Evolutionary conservation across 2,113 vertebrate species (phyloP).

Genomic region (Sterna hirundo): DNA sequence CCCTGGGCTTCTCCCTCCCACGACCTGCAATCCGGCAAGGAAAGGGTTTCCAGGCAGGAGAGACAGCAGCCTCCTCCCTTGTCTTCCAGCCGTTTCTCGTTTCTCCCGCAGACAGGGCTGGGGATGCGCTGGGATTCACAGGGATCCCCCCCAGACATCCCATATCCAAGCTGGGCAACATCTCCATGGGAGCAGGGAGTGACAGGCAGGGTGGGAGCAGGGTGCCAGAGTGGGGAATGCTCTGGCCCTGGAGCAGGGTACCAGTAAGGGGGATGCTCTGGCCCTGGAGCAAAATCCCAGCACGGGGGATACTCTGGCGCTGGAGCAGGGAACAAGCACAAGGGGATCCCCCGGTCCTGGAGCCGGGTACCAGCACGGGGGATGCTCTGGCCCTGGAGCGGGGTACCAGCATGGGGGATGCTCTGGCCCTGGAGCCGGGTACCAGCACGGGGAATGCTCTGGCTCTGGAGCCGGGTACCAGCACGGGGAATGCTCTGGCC

Average conservation of each 20-base stretch:
- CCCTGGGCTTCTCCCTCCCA: background rate
- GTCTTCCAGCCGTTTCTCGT: background rate
- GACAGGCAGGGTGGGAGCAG: background rate
- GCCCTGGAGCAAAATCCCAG: background rate
- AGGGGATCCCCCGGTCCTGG: background rate
- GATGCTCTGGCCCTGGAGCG: background rate
- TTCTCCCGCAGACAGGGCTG: background rate
- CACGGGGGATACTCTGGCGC: accelerated
- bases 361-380: accelerated
- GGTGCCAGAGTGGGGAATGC: background rate
- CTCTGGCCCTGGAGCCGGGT: background rate
- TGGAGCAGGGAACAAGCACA: background rate
- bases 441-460: background rate
- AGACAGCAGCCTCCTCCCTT: background rate
- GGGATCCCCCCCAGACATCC: background rate
- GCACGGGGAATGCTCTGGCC: background rate
- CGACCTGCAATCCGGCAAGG: background rate
- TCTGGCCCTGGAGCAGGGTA: background rate
- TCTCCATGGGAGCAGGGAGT: background rate
- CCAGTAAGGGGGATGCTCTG: background rate
- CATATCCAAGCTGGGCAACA: background rate
- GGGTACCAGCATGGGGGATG: background rate
- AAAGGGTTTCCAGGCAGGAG: background rate
- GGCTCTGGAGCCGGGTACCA: background rate
- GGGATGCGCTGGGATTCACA: background rate